These are phyloP conservation scores for Gobio occitaniae DNA, from an alignment of 2,797 vertebrate genomes.

Conservation along the genomic window DNA sequence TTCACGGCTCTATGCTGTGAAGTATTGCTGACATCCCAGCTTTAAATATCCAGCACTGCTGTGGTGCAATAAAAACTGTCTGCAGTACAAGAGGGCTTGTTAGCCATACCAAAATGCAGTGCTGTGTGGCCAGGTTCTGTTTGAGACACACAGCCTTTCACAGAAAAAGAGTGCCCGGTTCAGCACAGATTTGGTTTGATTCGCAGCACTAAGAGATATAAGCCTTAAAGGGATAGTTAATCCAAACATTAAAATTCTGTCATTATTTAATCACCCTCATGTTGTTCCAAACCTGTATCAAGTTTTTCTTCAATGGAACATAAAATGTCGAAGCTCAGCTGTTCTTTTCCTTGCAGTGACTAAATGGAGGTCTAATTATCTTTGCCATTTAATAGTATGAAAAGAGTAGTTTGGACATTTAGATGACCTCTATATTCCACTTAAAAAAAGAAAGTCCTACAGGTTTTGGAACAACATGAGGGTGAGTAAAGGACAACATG, in stretches of 20 bases:
- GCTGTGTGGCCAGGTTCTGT: constrained; percentile 45
- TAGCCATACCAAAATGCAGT: constrained; percentile 41
- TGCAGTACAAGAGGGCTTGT: constrained; percentile 1
- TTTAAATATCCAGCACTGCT: constrained; percentile 25
- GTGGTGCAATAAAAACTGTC: not conserved
- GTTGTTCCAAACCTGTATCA: not conserved
- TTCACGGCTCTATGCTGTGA: not conserved
- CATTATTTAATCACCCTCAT: not conserved
- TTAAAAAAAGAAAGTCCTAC: not conserved
- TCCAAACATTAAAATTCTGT: not conserved
- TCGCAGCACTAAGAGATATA: constrained; percentile 8
- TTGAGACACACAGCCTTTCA: not conserved
- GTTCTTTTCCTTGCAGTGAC: not conserved
- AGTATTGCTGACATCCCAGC: constrained; percentile 17
- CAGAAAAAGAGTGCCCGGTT: constrained; percentile 11
- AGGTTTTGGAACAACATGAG: not conserved
- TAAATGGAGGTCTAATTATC: not conserved
- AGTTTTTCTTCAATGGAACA: not conserved
- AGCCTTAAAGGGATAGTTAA: not conserved
- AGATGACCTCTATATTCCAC: not conserved
- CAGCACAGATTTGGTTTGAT: not conserved
- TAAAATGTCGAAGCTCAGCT: not conserved
- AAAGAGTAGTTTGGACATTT: not conserved
- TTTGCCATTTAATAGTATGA: not conserved
- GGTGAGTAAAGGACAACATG: not conserved